Conservation (phyloP, 2,888 invertebrate genomes). For the Drosophila paramelanica region DNA sequence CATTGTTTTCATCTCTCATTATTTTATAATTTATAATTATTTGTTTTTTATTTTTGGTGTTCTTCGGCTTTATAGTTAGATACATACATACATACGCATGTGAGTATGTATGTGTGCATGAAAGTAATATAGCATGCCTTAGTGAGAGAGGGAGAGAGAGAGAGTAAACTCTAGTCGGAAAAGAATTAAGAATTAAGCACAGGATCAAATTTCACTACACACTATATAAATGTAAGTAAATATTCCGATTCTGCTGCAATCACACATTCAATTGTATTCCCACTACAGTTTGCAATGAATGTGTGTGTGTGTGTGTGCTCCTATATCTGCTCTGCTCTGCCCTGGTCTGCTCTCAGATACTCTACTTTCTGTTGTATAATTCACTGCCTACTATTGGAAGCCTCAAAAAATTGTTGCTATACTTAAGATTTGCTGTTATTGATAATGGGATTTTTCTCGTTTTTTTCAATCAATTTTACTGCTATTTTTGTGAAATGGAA, state of each 20-base stretch:
- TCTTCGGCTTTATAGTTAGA: constrained; percentile 29
- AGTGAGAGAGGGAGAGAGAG: neutral
- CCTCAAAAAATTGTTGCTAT: constrained; percentile 66
- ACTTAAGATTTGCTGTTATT: constrained; percentile 34
- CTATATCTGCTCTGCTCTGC: constrained; percentile 1
- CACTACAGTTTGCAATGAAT: neutral
- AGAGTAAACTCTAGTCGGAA: constrained; percentile 23
- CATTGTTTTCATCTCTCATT: constrained; percentile 62
- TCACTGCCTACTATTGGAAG: constrained; percentile 56
- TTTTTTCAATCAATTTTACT: constrained; percentile 19
- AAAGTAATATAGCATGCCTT: constrained; percentile 34
- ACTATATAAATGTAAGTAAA: constrained; percentile 23
- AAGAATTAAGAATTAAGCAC: constrained; percentile 22
- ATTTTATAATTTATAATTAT: constrained; percentile 42
- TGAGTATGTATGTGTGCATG: constrained; percentile 23
- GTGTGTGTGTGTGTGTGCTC: constrained; percentile 6
- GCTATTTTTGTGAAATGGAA: constrained; percentile 61
- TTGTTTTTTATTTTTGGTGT: constrained; percentile 20
- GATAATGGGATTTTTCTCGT: neutral
- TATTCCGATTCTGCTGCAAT: constrained; percentile 10
- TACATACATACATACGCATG: constrained; percentile 24
- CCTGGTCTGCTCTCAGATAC: neutral
- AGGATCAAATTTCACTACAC: constrained; percentile 27
- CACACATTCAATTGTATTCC: constrained; percentile 10
- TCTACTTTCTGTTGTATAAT: constrained; percentile 40